Percentiles rank a stretch among this genome's conserved stretches.
Evolutionary conservation across 2,113 vertebrate genomes (phyloP).

Genomic region (Panthera tigris): DNA sequence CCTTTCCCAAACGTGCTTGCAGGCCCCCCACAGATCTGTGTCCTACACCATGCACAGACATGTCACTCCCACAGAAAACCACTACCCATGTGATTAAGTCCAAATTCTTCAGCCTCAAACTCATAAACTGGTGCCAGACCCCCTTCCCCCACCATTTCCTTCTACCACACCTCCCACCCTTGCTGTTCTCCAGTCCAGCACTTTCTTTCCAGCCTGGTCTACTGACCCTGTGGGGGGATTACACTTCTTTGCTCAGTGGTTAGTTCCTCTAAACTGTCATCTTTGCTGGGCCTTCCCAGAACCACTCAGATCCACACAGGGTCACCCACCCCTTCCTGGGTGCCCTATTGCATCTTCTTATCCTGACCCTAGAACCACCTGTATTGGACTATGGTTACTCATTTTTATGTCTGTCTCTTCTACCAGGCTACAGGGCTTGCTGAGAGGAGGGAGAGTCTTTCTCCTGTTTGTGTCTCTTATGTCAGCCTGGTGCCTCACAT

Average conservation of each 20-base stretch:
- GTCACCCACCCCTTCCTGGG: neutral
- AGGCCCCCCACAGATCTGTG: neutral
- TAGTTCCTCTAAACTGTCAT: neutral
- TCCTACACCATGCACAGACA: rapidly evolving
- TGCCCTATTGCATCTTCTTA: neutral
- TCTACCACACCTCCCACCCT: neutral
- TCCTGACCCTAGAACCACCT: neutral
- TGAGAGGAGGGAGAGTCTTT: neutral
- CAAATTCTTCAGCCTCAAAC: neutral
- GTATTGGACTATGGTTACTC: neutral
- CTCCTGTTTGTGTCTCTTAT: neutral
- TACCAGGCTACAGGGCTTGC: neutral
- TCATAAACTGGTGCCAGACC: neutral
- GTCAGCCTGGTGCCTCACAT: neutral
- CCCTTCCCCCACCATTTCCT: neutral
- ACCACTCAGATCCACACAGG: neutral
- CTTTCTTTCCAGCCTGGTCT: neutral
- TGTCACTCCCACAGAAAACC: neutral
- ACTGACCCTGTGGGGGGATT: too few relatives aligned
- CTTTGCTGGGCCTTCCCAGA: neutral
- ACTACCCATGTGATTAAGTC: neutral
- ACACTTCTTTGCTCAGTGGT: neutral
- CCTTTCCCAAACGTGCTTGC: neutral
- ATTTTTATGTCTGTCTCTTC: neutral
- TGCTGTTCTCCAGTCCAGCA: neutral